phyloP scores from a whole-genome alignment of 2,113 vertebrate genomes.

The Prietella phreatophila region DNA sequence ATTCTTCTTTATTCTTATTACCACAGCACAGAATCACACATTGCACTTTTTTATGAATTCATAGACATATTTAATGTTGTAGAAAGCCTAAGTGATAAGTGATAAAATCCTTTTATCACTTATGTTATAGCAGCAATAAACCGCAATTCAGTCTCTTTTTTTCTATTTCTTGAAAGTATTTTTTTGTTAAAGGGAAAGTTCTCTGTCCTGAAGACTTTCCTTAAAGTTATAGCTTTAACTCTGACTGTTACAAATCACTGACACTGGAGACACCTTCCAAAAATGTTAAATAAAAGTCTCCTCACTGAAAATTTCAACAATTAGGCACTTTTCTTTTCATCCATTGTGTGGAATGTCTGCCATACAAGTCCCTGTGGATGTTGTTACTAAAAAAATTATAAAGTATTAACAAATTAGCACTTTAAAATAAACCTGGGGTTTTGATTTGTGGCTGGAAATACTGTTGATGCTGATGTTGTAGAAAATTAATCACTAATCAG shows the following conservation, averaged over 20 bases:
- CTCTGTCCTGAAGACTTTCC: background rate
- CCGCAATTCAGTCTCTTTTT: too few relatives aligned
- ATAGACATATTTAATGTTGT: background rate
- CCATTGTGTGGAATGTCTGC: background rate
- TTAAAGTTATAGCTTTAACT: background rate
- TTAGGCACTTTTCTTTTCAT: background rate
- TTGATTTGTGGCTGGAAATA: background rate
- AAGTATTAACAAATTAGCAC: background rate
- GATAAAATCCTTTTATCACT: background rate
- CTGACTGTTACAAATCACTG: background rate
- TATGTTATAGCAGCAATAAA: background rate
- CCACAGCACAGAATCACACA: too few relatives aligned
- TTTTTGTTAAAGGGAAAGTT: background rate
- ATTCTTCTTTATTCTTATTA: background rate
- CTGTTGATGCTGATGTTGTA: background rate
- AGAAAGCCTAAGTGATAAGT: too few relatives aligned
- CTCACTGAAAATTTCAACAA: background rate
- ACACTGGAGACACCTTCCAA: background rate
- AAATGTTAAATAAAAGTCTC: background rate
- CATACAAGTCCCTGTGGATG: background rate
- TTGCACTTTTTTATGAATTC: background rate
- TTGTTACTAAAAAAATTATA: background rate
- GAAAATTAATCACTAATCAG: background rate
- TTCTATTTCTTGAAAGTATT: background rate
- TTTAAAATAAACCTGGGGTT: background rate